Percentiles rank a stretch among this genome's conserved stretches.
These are phyloP conservation scores for Drosophila teissieri DNA, from an alignment of 1,140 invertebrate species.

Conservation along the genomic window DNA sequence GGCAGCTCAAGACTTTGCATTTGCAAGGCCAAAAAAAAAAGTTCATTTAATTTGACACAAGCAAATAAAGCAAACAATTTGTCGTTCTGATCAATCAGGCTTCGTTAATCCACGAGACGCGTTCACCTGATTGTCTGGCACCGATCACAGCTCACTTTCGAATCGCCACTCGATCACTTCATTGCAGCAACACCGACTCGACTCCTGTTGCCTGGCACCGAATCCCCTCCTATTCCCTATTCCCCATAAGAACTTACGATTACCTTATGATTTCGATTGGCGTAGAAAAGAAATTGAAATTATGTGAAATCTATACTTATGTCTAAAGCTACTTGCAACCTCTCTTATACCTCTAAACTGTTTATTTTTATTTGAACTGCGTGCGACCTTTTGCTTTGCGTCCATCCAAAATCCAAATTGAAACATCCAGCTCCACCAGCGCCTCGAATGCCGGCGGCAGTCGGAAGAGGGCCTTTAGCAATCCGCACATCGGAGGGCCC, in stretches of 20 bases:
- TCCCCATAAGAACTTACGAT: background rate
- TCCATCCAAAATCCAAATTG: constrained; percentile 8
- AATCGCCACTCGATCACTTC: constrained; percentile 24
- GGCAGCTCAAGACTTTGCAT: background rate
- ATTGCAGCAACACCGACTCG: constrained; percentile 38
- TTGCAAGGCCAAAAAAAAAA: too few species aligned
- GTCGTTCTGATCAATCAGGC: background rate
- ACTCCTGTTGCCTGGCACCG: constrained; percentile 38
- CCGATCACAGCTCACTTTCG: constrained; percentile 30
- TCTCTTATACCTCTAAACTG: constrained; percentile 23
- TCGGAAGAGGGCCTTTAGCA: constrained; percentile 77
- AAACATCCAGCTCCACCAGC: constrained; percentile 22
- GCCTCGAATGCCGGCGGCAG: constrained; percentile 26
- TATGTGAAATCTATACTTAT: constrained; percentile 1
- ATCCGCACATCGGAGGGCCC: constrained; percentile 67
- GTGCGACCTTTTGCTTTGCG: constrained; percentile 33
- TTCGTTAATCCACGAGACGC: background rate
- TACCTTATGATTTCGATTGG: constrained; percentile 36
- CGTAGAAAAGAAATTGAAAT: constrained; percentile 2
- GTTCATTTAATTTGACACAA: background rate
- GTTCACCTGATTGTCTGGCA: constrained; percentile 9
- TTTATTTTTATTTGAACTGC: constrained; percentile 31
- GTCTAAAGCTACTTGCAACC: constrained; percentile 10
- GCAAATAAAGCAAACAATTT: background rate
- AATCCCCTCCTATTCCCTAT: background rate